Evolutionary conservation across 1,140 invertebrate species (phyloP), one percentile per base, ranked within the genome.

Genomic region (Listronotus oregonensis): DNA sequence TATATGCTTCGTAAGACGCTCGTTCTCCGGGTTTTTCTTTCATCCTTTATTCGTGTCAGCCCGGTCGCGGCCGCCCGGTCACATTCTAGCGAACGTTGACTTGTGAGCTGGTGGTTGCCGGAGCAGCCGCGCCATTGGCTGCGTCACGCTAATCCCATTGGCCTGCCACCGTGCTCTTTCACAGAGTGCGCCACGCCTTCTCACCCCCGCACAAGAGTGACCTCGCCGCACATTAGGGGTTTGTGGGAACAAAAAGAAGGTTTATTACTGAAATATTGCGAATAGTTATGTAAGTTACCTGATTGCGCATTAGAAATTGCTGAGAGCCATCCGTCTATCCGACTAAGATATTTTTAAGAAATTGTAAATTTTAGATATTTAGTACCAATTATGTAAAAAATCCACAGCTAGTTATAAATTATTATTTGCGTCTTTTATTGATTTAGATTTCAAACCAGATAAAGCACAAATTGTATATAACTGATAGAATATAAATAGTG

Each of bases 141-240:
- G 67, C 64, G 55, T 47, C 52, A 44, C 68, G 65, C 63, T 76
- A 76, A 76, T 76, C 74, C 74, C 73, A 76, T 76, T 76, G 74
- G 74, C 72, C 72, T 75, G 66, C 60, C 18, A 21, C 18, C 52
- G 52, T 55, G 52, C 52, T 55, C 52, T 55, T 55, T 55, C 52
- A 55, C 52, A 32, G 52, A n/a, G 52, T 31, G n/a, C 32, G 52
- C 27, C 34, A 39, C 39, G 34, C 52, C 34, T 31, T 18, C 15
- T 32, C 6, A 31, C 8, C 17, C n/a, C 17, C 50, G 15, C 44
- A 10, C 3, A 14, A 47, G 21, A 47, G 8, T 9, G 21, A 10
- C 8, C 8, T 7, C 34, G 2, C 34, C 8, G 8, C 34, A 12
- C 34, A 37, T 37, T 37, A 10, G 34, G 34, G 34, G 34, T 9